Conservation (phyloP, 1,140 invertebrate species). For the Telenomus remus region DNA sequence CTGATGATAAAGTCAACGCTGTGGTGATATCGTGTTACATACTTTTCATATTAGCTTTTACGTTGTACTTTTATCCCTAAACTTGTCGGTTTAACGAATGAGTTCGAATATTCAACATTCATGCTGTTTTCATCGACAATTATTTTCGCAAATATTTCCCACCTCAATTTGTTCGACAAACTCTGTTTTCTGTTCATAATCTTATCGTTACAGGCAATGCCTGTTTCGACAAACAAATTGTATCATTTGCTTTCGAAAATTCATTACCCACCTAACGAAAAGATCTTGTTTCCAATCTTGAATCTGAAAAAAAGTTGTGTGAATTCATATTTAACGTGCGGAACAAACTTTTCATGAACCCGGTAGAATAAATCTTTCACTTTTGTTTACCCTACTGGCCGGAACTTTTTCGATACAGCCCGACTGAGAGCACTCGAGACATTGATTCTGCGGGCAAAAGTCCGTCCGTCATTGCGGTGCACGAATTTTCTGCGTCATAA, state of each 20-base stretch:
- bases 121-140: neutral
- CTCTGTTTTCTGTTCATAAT: too few relatives aligned
- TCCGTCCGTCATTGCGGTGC: constrained; percentile 40
- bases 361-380: constrained; percentile 34
- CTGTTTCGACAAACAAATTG: too few relatives aligned
- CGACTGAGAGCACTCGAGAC: constrained; percentile 32
- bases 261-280: neutral
- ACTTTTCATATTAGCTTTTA: constrained; percentile 17
- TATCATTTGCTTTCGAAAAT: too few relatives aligned
- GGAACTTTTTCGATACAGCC: constrained; percentile 41
- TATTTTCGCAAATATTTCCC: too few relatives aligned
- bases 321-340: constrained; percentile 34
- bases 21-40: constrained; percentile 34
- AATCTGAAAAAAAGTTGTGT: neutral
- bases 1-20: constrained; percentile 45
- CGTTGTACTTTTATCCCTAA: neutral
- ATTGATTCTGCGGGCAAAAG: constrained; percentile 27
- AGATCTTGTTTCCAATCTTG: neutral
- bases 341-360: constrained; percentile 31
- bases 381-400: constrained; percentile 42
- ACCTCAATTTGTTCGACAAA: too few relatives aligned
- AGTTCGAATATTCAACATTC: neutral
- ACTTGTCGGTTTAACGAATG: constrained; percentile 1
- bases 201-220: too few relatives aligned
- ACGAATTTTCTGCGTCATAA: constrained; percentile 65